Evolutionary conservation across 64 coral and sea anemone genomes (phyloP), one percentile per base, ranked within the genome.

Genomic region (Montipora capricornis): DNA sequence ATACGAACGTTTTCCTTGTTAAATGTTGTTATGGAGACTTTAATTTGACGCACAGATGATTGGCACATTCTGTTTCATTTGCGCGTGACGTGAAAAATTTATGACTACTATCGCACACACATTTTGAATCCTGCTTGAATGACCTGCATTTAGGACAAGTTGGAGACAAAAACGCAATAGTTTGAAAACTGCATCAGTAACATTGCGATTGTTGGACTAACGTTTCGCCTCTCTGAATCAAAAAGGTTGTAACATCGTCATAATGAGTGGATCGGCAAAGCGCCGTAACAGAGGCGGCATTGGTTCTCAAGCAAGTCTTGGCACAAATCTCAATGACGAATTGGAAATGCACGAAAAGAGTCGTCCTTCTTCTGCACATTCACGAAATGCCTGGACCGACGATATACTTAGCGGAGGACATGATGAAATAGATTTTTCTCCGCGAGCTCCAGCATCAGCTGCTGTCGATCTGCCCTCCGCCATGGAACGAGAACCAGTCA

Each of bases 281-380:
- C 78, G 96, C 71, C 83, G 96, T 60, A 88, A 60, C 82, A 83
- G 93, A 52, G 75, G 77, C 47, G 90, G 77, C 62, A 15, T 86
- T 19, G 98, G 95, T 16, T 99, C 98, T 74, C 98, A 99, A 89
- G 90, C 89, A 20, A 99, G 98, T 80, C 98, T 99, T 76, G 98
- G 98, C 47, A 62, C 85, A 67, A 93, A 87, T 61, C 89, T 93
- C 85, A 96, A 96, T 81, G 96, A 96, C 75, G 98, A 99, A 47
- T 74, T 96, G 53, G 95, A 93, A 87, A 95, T 99, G 95, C 79
- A 89, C 12, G 89, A 94, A 85, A 82, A 95, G 20, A 88, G 78
- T 59, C 81, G 97, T 57, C 97, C 97, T 2, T 86, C 92, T 10
- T 99, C 97, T 78, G 88, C 97, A 17, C 89, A 96, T 59, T 99